Evolutionary conservation across 2,888 invertebrate genomes (phyloP).

Genomic region (Lymantria monacha): DNA sequence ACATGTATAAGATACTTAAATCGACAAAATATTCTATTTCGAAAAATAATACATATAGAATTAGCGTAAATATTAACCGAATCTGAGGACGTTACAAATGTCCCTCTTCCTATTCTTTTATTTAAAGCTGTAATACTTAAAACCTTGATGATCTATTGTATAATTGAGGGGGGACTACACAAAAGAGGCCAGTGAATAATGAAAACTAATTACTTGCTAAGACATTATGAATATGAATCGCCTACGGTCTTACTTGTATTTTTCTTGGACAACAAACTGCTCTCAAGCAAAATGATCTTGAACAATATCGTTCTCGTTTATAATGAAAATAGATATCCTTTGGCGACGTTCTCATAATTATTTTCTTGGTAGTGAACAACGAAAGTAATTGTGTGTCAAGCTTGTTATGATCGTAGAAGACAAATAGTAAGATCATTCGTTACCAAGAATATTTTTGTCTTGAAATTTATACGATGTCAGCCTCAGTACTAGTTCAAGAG

Average conservation of each 20-base stretch:
- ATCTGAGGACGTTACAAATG: no score
- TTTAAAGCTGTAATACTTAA: no score
- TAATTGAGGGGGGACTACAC: no score
- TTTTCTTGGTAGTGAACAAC: constrained; percentile 15
- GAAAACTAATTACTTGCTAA: constrained; percentile 56
- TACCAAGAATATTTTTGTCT: not conserved
- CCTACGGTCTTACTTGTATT: constrained; percentile 42
- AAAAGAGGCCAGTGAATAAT: constrained; percentile 39
- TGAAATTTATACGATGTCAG: no score
- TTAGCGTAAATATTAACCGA: no score
- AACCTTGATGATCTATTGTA: no score
- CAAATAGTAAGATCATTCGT: constrained; percentile 2
- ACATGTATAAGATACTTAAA: no score
- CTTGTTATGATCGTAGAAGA: constrained; percentile 4
- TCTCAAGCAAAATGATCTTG: constrained; percentile 36
- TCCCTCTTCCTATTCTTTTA: no score
- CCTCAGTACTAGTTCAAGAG: no score
- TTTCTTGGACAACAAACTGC: constrained; percentile 42
- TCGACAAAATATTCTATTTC: no score
- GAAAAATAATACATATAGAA: no score
- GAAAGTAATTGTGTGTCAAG: constrained; percentile 12
- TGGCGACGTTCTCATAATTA: constrained; percentile 23
- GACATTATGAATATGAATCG: constrained; percentile 60
- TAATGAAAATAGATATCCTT: constrained; percentile 49
- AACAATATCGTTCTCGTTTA: constrained; percentile 38